phyloP scores from a whole-genome alignment of 2,888 invertebrate species.

The Yponomeuta malinellus region DNA sequence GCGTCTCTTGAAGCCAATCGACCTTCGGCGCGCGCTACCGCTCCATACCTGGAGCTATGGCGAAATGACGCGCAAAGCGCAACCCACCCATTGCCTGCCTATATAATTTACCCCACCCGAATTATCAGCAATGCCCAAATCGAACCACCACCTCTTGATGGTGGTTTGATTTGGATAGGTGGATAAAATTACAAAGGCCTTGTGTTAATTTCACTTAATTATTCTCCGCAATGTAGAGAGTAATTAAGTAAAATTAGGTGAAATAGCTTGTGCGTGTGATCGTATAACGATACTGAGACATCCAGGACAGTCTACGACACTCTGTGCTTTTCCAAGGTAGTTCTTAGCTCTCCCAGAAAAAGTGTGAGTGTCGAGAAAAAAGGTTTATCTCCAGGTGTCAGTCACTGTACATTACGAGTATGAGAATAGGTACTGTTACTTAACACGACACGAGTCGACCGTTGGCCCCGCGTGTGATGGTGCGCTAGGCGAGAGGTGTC shows the following conservation, averaged over 20 bases:
- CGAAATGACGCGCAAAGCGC: slow-evolving; percentile 24
- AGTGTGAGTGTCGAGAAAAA: too few species aligned
- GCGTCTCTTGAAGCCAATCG: slow-evolving; percentile 37
- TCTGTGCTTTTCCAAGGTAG: too few species aligned
- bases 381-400: too few species aligned
- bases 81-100: slow-evolving; percentile 5
- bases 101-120: not conserved
- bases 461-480: slow-evolving; percentile 33
- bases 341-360: too few species aligned
- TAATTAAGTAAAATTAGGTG: too few species aligned
- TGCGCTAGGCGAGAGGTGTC: slow-evolving; percentile 26
- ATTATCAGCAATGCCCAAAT: not conserved
- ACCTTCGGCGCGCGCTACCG: slow-evolving; percentile 34
- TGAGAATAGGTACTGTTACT: slow-evolving; percentile 41
- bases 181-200: not conserved
- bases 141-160: not conserved
- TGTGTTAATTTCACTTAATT: slow-evolving; percentile 11
- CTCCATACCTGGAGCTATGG: slow-evolving; percentile 21
- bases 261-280: slow-evolving; percentile 13
- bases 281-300: slow-evolving; percentile 18
- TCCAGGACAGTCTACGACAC: too few species aligned
- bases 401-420: slow-evolving; percentile 23
- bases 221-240: not conserved
- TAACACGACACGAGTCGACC: slow-evolving; percentile 34
- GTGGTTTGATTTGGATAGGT: not conserved